Base-by-base conservation (phyloP, 2,888 invertebrate genomes). In the Pseudeuparius sepicola region DNA sequence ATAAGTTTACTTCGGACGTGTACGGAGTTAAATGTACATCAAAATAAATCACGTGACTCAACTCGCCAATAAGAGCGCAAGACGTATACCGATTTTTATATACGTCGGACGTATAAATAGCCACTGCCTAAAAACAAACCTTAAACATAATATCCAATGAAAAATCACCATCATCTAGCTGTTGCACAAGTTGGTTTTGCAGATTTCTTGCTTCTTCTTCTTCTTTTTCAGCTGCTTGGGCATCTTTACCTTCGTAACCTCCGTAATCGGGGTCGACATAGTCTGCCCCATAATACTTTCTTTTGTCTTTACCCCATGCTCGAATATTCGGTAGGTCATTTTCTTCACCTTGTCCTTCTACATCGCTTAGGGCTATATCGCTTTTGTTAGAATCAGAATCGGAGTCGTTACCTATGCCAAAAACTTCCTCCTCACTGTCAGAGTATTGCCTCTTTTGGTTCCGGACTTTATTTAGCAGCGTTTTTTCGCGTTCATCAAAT, bases 211-310 rank as follows among this genome's bases (percentile, higher is more conserved):
- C 89, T 65, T 89, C 89, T 50, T 81, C 71, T 57, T 87, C 88
- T 61, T 90, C 89, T 40, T 79, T 67, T 42, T 79, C 75, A 4
- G 86, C 87, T 45, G 76, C 66, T 49, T 78, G 78, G 46, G 80
- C 77, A 52, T 82, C 78, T 48, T 70, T 70, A 23, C 74, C 77
- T 45, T 68, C 51, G 41, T 52, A 61, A 46, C 79, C 78, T 27
- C 79, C 74, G 66, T 82, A 87, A 61, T 90, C 89, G 50, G 80
- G 75, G 66, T 92, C 92, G 10, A 88, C 78, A 61, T 84, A 89
- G 65, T 92, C 90, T 1, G 89, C 85, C 31, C 82, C 76, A 63
- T 90, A 92, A 58, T 76, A 94, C 18, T 73, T 69, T 38, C 67
- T 71, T 50, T 81, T 83, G 46, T 78, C 79, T 53, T 76, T 79